Evolutionary conservation across 92 coral and sea anemone species (phyloP), one percentile per base, ranked within the genome.

Genomic region (Zoanthus solanderi): DNA sequence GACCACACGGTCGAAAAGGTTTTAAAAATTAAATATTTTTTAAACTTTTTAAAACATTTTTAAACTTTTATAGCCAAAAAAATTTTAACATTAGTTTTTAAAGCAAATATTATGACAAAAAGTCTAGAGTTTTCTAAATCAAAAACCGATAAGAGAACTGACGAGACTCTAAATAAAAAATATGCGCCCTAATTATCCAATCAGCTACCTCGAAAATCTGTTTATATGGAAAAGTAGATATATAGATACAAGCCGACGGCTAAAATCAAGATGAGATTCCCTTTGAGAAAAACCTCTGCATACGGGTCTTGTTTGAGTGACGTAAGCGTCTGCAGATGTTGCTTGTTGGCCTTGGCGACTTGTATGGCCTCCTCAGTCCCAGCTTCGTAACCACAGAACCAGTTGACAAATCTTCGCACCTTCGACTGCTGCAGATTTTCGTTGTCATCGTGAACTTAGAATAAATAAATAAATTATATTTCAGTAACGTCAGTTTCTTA

Each of bases 301-400:
- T 75, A 78, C 46, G 95, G 97, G 67, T 93, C 82, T 71, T 93
- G 96, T 78, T 97, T 87, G 63, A 97, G 90, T 9, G 95, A 87
- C 28, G 95, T 94, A 69, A 95, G 71, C 12, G 68, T 84, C 18
- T 88, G 85, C 66, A 97, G 84, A 12, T 93, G 88, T 67, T 91
- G 92, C 52, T 95, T 94, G 32, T 97, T 95, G 9, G 92, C 93
- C 23, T 73, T 87, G 7, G 94, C 96, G 0, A 96, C 97, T 42
- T 79, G 80, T 75, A 82, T 77, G 15, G 98, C 95, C 74, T 95
- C 96, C 60, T 89, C 88, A 45, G 94, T 90, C 7, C 85, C 94
- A 3, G 91, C 93, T 50, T 95, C 98, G 32, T 95, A 88, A 57
- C 99, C 99, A 85, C 99, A 97, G 90, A 95, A 94, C 99, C 99